Conservation (phyloP, 1,140 invertebrate genomes). For the Pseudomyrmex pallidus region DNA sequence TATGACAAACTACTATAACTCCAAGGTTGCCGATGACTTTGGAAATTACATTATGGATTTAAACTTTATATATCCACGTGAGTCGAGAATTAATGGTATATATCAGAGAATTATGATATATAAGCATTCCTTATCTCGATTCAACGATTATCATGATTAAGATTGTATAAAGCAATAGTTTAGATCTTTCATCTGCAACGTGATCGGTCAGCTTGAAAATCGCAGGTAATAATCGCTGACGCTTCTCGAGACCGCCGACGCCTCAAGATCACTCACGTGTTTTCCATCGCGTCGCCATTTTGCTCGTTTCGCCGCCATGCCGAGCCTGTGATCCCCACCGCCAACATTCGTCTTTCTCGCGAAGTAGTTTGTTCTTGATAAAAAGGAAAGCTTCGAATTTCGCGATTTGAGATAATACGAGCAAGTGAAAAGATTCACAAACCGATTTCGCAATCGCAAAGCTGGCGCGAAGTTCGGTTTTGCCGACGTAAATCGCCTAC, state of each 20-base stretch:
- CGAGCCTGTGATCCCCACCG: slow-evolving; percentile 59
- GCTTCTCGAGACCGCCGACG: slow-evolving; percentile 20
- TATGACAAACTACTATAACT: neutral
- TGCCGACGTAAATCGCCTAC: neutral
- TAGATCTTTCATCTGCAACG: neutral
- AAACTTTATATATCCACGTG: too few species aligned
- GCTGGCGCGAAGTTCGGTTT: neutral
- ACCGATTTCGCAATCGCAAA: slow-evolving; percentile 9
- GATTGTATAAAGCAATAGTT: neutral
- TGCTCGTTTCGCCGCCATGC: slow-evolving; percentile 65
- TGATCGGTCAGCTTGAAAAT: neutral
- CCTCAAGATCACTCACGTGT: slow-evolving; percentile 65
- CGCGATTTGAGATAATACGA: slow-evolving; percentile 37
- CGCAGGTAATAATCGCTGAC: neutral
- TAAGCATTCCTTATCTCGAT: neutral
- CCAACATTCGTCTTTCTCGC: slow-evolving; percentile 43
- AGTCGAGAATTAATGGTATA: too few species aligned
- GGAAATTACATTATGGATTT: neutral
- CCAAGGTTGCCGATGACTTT: neutral
- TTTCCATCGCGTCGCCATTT: slow-evolving; percentile 65
- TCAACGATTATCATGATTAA: neutral
- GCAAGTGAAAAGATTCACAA: slow-evolving; percentile 52
- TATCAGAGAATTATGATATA: too few species aligned
- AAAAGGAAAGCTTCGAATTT: slow-evolving; percentile 50
- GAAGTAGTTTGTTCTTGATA: slow-evolving; percentile 19